Evolutionary conservation across 2,113 vertebrate genomes (phyloP).

Genomic region (Rhinolophus sinicus): DNA sequence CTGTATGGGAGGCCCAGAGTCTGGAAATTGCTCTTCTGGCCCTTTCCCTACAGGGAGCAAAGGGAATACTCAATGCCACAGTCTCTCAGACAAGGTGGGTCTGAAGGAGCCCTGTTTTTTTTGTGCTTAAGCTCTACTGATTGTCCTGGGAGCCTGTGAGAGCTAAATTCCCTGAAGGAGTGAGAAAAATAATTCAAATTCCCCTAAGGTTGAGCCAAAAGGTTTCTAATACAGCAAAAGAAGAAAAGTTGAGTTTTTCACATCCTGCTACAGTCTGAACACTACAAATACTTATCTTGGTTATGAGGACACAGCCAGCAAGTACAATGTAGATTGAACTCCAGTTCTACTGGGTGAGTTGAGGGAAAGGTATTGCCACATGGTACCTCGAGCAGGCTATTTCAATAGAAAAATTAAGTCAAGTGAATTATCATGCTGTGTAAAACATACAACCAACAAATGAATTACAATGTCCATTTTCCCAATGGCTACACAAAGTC

Average conservation of each 20-base stretch:
- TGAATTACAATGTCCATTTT: not conserved
- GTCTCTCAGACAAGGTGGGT: not conserved
- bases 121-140: not conserved
- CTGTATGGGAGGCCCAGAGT: too few relatives aligned
- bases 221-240: not conserved
- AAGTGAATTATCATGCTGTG: not conserved
- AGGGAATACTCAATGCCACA: not conserved
- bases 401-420: not conserved
- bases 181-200: not conserved
- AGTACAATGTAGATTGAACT: not conserved
- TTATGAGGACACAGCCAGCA: not conserved
- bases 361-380: not conserved
- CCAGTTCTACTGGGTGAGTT: not conserved
- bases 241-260: not conserved
- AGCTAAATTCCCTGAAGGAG: not conserved
- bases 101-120: not conserved
- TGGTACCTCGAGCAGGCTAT: not conserved
- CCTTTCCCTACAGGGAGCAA: not conserved
- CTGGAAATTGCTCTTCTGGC: too few relatives aligned
- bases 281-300: not conserved
- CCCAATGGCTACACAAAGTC: not conserved
- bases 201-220: not conserved
- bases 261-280: not conserved
- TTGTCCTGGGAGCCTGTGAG: not conserved
- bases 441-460: not conserved